Evolutionary conservation across 2,888 invertebrate genomes (phyloP).

Genomic region (Acholoe squamosa): DNA sequence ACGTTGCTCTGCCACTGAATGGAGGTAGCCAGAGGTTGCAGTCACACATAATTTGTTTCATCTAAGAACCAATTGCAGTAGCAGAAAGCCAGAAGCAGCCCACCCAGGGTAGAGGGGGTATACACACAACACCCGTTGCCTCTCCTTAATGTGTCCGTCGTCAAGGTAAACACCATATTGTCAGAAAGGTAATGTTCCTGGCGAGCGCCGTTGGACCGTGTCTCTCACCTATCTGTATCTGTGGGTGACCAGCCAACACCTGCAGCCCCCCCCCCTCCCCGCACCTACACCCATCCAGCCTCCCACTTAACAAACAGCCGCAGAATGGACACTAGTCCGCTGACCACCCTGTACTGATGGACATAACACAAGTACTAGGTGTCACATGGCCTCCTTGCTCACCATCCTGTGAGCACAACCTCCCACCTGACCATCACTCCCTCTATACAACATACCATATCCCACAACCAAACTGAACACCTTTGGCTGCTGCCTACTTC

Average conservation of each 20-base stretch:
- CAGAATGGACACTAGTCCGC: constrained; percentile 9
- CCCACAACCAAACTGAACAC: not conserved
- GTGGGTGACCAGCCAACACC: not conserved
- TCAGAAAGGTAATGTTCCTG: not conserved
- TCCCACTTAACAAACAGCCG: not conserved
- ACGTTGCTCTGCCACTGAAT: too few relatives aligned
- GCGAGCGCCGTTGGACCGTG: constrained; percentile 9
- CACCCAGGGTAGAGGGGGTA: not conserved
- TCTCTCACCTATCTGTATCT: not conserved
- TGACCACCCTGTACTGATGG: constrained; percentile 12
- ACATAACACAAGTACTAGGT: not conserved
- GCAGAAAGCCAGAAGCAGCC: not conserved
- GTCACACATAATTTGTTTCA: too few relatives aligned
- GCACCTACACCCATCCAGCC: too few relatives aligned
- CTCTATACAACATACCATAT: not conserved
- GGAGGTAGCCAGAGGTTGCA: too few relatives aligned
- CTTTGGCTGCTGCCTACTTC: not conserved
- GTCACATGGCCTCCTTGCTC: not conserved
- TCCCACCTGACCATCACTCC: not conserved
- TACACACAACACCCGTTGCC: not conserved
- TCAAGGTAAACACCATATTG: not conserved
- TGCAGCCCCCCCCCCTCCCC: not conserved
- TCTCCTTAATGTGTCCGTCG: not conserved
- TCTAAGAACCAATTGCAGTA: not conserved
- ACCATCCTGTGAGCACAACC: not conserved